Percentiles rank a stretch among this genome's conserved stretches.
Evolutionary conservation across 1,140 invertebrate species (phyloP).

Genomic region (Apis laboriosa): DNA sequence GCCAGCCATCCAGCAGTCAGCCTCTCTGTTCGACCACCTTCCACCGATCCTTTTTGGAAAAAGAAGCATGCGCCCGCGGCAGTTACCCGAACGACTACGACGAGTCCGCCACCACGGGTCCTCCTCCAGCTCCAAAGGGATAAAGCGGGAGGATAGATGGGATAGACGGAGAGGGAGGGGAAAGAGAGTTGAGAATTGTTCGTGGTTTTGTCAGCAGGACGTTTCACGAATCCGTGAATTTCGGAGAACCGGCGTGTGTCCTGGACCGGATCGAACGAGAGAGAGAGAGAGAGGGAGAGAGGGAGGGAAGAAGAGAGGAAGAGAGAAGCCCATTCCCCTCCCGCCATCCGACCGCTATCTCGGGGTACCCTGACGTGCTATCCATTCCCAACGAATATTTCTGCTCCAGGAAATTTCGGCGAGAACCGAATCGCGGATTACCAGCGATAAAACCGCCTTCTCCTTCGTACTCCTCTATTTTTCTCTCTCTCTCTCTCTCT

Average conservation of each 20-base stretch:
- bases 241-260: constrained; percentile 27
- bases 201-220: constrained; percentile 62
- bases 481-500: background rate
- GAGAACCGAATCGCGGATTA: constrained; percentile 25
- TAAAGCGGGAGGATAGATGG: too few species aligned
- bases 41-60: constrained; percentile 26
- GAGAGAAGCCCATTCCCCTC: background rate
- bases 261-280: constrained; percentile 35
- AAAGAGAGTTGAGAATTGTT: constrained; percentile 45
- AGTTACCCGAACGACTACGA: constrained; percentile 35
- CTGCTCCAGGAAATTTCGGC: constrained; percentile 1
- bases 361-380: constrained; percentile 54
- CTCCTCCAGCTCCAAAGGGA: too few species aligned
- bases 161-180: background rate
- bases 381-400: constrained; percentile 58
- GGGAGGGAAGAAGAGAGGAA: too few species aligned
- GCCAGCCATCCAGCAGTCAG: background rate
- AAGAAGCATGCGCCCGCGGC: constrained; percentile 36
- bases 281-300: background rate
- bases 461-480: too few species aligned
- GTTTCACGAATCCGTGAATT: constrained; percentile 59
- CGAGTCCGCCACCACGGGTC: background rate
- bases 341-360: constrained; percentile 36
- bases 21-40: constrained; percentile 37
- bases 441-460: constrained; percentile 16